Evolutionary conservation across 2,113 vertebrate genomes (phyloP).

Genomic region (Strix aluco): DNA sequence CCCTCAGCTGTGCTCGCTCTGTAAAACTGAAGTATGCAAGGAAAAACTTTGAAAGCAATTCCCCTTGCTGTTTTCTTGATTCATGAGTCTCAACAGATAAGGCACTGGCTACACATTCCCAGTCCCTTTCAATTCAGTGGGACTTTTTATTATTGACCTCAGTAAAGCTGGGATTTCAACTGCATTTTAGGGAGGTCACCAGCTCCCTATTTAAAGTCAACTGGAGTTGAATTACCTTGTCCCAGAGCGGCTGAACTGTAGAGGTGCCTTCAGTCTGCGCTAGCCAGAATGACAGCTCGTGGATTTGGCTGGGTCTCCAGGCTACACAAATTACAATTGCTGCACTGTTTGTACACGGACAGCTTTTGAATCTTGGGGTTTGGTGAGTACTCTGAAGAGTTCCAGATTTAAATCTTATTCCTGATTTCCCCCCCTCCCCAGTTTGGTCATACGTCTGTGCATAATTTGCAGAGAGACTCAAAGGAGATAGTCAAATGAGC

Average conservation of each 20-base stretch:
- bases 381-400: not conserved
- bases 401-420: not conserved
- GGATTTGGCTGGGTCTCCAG: not conserved
- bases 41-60: not conserved
- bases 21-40: not conserved
- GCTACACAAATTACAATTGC: not conserved
- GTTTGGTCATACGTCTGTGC: not conserved
- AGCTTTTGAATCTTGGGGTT: not conserved
- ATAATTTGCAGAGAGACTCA: not conserved
- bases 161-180: not conserved
- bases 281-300: rapidly evolving
- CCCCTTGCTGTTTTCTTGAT: too few relatives aligned
- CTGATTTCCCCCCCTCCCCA: rapidly evolving
- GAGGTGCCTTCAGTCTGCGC: not conserved
- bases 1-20: not conserved
- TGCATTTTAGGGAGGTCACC: not conserved
- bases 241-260: not conserved
- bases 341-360: rapidly evolving
- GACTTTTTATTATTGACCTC: not conserved
- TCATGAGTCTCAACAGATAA: rapidly evolving
- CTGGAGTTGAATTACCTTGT: not conserved
- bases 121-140: not conserved
- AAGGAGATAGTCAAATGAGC: not conserved
- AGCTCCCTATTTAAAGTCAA: not conserved
- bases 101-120: not conserved